Conservation (phyloP, 1,140 invertebrate genomes). For the Lucilia sericata region DNA sequence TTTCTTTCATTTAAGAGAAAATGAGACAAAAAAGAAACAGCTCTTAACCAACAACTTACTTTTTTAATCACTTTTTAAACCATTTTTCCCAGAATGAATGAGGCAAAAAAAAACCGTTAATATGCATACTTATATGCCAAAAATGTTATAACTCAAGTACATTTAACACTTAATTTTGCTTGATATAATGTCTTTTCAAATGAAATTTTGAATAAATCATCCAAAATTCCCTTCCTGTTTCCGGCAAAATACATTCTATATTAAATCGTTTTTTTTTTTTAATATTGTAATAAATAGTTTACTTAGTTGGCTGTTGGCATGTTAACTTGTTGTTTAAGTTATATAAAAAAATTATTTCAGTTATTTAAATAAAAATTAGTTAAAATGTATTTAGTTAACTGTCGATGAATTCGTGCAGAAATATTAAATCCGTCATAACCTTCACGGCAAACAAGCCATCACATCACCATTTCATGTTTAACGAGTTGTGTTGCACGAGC, state of each 20-base stretch:
- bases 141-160: no score
- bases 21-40: not conserved
- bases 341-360: not conserved
- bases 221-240: not conserved
- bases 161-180: not conserved
- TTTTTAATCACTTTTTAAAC: not conserved
- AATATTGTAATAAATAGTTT: not conserved
- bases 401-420: constrained; percentile 7
- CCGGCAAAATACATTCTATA: no score
- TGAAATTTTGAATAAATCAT: not conserved
- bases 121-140: no score
- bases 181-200: not conserved
- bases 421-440: not conserved
- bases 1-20: not conserved
- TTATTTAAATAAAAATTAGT: not conserved
- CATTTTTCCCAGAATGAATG: not conserved
- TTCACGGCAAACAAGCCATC: not conserved
- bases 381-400: not conserved
- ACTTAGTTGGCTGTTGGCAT: not conserved
- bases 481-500: not conserved
- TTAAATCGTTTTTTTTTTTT: no score
- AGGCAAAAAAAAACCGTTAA: not conserved
- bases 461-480: not conserved
- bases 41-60: not conserved
- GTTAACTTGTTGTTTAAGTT: not conserved